Evolutionary conservation across 2,888 invertebrate species (phyloP), one percentile per base, ranked within the genome.

Genomic region (Pachymerium ferrugineum): DNA sequence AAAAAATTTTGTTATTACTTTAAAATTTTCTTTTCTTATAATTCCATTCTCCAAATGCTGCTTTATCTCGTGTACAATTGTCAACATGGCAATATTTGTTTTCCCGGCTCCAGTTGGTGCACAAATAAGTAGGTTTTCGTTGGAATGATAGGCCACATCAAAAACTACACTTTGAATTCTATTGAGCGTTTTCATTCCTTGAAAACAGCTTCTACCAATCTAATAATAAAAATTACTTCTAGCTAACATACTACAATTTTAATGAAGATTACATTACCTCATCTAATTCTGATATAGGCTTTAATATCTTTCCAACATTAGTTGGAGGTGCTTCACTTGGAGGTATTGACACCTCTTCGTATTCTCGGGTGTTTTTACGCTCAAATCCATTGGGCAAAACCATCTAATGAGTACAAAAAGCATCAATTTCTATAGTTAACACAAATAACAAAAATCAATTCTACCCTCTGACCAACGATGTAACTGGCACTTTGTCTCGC

Each of bases 61-160:
- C 77, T 92, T 90, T 68, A 99, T 89, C 78, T 94, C 93, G 82
- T 96, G 93, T 0, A 97, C 88, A 25, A 99, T 91, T 0, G 95
- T 87, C 68, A 99, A 83, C 85, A 99, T 87, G 0, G 99, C 99
- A 74, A 99, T 94, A 82, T 99, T 99, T 0, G 99, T 99, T 85
- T 99, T 99, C 30, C 99, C 99, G 0, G 98, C 97, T 3, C 99
- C 99, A 0, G 99, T 99, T 0, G 99, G 99, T 0, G 99, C 99
- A 83, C 98, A 98, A 74, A 99, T 94, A 72, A 99, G 84, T 79
- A 99, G 86, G 83, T 99, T 99, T 81, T 99, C 96, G 81, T 97
- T 97, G 1, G 93, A 94, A 79, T 92, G 89, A 84, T 98, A 99
- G 0, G 99, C 99, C 0, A 94, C 89, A 75, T 94, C 90, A 83